These are phyloP conservation scores for Clusia tigrina DNA, from an alignment of 2,888 invertebrate species.

Conservation along the genomic window DNA sequence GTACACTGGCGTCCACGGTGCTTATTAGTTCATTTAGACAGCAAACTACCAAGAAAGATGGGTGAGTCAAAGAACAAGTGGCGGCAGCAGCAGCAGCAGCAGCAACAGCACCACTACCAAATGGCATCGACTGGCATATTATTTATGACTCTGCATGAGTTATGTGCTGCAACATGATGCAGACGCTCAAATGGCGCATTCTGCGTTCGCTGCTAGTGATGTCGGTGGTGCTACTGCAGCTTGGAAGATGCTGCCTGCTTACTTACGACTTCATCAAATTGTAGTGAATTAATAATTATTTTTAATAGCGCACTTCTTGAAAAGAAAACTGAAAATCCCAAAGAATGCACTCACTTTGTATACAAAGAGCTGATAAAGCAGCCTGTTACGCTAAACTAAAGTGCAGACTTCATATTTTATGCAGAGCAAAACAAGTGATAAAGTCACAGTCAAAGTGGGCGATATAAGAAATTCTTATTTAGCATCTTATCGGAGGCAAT, in stretches of 20 bases:
- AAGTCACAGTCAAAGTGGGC: too few species aligned
- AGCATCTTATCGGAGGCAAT: too few species aligned
- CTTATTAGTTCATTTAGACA: neutral
- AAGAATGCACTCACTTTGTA: too few species aligned
- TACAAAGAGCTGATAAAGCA: too few species aligned
- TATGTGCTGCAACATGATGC: constrained; percentile 12
- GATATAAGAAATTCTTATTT: too few species aligned
- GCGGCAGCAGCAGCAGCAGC: neutral
- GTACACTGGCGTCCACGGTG: neutral
- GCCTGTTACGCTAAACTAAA: too few species aligned
- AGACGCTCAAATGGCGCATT: neutral
- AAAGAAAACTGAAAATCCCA: too few species aligned
- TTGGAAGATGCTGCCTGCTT: neutral
- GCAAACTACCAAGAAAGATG: neutral
- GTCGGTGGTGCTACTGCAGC: constrained; percentile 9
- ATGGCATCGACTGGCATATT: constrained; percentile 10
- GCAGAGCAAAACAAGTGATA: too few species aligned
- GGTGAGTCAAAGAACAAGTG: neutral
- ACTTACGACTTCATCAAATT: constrained; percentile 21
- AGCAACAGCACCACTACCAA: neutral
- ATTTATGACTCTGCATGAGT: constrained; percentile 26
- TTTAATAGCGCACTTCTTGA: too few species aligned
- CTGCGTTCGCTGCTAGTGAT: too few species aligned
- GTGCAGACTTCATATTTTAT: too few species aligned
- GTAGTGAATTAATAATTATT: constrained; percentile 28